phyloP scores from a whole-genome alignment of 2,888 invertebrate species.

The Acleris emargana region DNA sequence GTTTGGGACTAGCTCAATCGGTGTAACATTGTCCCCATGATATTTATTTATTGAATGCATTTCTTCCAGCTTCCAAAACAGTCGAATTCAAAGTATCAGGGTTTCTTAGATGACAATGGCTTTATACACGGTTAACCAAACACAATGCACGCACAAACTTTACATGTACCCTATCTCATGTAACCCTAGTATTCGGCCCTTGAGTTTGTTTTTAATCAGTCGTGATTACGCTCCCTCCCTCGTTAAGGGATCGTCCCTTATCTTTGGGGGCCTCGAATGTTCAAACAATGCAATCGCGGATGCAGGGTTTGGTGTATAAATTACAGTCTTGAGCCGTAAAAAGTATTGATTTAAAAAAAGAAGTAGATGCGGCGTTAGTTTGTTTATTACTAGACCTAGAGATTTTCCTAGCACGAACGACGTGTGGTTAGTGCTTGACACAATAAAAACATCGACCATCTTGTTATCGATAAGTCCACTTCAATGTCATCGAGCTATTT shows the following conservation, averaged over 20 bases:
- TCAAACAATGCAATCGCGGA: conserved; percentile 48
- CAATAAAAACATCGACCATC: no score
- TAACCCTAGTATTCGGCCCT: conserved; percentile 56
- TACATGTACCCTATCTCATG: conserved; percentile 44
- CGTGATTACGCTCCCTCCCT: conserved; percentile 65
- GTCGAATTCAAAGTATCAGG: conserved; percentile 36
- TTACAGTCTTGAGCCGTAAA: background rate
- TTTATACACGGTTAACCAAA: conserved; percentile 29
- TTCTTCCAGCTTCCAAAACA: background rate
- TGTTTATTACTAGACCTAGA: no score
- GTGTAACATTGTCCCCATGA: no score
- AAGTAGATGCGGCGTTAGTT: background rate
- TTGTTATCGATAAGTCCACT: no score
- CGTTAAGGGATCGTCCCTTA: conserved; percentile 49
- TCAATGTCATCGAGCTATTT: no score
- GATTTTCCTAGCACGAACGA: no score
- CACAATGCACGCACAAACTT: conserved; percentile 18
- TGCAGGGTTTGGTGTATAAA: conserved; percentile 27
- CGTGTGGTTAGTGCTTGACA: no score
- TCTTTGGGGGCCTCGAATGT: conserved; percentile 56
- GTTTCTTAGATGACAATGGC: conserved; percentile 29
- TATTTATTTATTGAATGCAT: no score
- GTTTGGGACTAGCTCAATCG: no score
- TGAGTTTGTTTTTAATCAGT: conserved; percentile 80
- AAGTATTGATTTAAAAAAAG: background rate